A percentile compares a stretch with the other conserved stretches of the same genome.
These are phyloP conservation scores for Drosophila punjabiensis DNA, from an alignment of 1,140 invertebrate genomes.

Conservation along the genomic window DNA sequence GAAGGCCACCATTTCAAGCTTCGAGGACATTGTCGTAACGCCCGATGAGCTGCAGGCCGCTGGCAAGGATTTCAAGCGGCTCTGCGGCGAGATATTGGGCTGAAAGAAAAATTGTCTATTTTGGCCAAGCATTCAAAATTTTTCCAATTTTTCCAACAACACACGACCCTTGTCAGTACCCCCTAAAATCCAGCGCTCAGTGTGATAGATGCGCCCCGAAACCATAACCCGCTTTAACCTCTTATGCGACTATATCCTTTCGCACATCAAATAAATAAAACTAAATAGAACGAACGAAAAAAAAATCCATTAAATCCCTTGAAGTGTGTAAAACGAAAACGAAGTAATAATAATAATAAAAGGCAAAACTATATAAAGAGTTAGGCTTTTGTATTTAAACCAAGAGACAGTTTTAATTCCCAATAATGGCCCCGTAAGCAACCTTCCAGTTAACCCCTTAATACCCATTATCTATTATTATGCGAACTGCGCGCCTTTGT, in stretches of 20 bases:
- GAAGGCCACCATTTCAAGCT: slow-evolving; percentile 44
- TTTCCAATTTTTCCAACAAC: slow-evolving; percentile 38
- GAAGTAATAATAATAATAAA: slow-evolving; percentile 28
- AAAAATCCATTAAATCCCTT: slow-evolving; percentile 20
- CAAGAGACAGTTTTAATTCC: slow-evolving; percentile 36
- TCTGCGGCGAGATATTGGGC: slow-evolving; percentile 51
- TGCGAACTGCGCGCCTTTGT: slow-evolving; percentile 37
- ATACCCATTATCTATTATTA: slow-evolving; percentile 30
- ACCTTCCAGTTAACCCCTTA: slow-evolving; percentile 41
- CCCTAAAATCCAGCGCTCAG: slow-evolving; percentile 50
- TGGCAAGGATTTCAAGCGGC: slow-evolving; percentile 58
- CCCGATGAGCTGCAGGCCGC: slow-evolving; percentile 66
- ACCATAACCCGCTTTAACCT: too few species aligned
- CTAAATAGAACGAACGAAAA: slow-evolving; percentile 39
- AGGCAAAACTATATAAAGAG: slow-evolving; percentile 22
- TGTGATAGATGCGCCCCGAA: slow-evolving; percentile 48
- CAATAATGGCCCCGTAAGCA: slow-evolving; percentile 16
- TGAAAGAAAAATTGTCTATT: slow-evolving; percentile 45
- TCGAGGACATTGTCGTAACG: slow-evolving; percentile 76
- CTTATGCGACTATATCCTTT: background rate
- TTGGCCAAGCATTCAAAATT: slow-evolving; percentile 53
- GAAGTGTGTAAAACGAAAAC: slow-evolving; percentile 50
- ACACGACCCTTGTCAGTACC: background rate
- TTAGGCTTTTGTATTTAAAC: slow-evolving; percentile 40
- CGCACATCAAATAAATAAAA: slow-evolving; percentile 1